Conservation (phyloP, 2,113 vertebrate species). For the Upupa epops region DNA sequence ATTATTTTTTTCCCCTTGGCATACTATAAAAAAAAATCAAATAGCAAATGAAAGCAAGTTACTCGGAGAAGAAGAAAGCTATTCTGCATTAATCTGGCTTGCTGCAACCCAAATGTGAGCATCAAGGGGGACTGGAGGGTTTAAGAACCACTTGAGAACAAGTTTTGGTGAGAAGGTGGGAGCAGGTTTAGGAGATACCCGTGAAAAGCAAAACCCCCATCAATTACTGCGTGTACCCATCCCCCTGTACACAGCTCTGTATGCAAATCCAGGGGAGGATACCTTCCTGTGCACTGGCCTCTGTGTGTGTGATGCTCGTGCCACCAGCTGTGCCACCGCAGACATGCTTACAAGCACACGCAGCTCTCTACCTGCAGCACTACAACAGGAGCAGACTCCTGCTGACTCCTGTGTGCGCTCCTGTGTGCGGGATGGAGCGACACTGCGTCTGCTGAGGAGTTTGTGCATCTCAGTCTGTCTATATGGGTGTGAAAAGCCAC, state of each 20-base stretch:
- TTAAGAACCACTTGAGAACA: background rate
- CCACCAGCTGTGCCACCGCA: background rate
- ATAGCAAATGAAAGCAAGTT: conserved; percentile 53
- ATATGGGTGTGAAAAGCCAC: background rate
- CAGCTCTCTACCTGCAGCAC: background rate
- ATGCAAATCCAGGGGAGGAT: background rate
- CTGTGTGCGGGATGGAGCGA: background rate
- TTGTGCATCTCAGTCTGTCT: background rate
- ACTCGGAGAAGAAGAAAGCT: conserved; percentile 7
- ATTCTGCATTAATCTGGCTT: background rate
- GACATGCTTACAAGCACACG: accelerated
- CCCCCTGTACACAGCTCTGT: background rate
- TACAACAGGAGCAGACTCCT: background rate
- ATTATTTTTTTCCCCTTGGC: background rate
- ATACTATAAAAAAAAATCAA: background rate
- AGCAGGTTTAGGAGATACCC: background rate
- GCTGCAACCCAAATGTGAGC: background rate
- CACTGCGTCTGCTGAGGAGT: background rate
- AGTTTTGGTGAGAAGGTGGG: background rate
- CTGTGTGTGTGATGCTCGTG: background rate
- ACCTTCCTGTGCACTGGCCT: background rate
- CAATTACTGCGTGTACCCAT: background rate
- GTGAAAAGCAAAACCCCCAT: background rate
- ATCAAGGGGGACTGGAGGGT: background rate
- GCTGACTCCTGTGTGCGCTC: background rate